Evolutionary conservation across 2,797 vertebrate genomes (phyloP).

Genomic region (Enteromius thamalakanensis): DNA sequence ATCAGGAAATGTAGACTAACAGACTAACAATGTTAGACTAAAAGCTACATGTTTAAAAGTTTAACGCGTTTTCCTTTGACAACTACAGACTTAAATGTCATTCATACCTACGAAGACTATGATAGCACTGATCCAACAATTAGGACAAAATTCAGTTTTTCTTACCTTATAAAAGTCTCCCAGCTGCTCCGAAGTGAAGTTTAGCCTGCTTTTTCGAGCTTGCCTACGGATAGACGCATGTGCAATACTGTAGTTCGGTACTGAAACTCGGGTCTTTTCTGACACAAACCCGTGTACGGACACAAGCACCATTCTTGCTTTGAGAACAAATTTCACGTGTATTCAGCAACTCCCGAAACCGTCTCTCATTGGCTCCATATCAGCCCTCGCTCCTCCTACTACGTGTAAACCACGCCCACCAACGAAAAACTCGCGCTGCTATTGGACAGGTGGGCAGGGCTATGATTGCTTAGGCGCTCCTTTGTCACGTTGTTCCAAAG

Average conservation of each 20-base stretch:
- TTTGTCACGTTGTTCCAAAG: conserved; percentile 56
- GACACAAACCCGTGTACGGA: not conserved
- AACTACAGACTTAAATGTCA: not conserved
- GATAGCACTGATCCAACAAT: not conserved
- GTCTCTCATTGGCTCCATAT: conserved; percentile 37
- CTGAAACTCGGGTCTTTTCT: not conserved
- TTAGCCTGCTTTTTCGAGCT: not conserved
- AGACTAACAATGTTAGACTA: not conserved
- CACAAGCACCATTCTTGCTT: conserved; percentile 22
- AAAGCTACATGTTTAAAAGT: not conserved
- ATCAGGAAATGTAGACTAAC: not conserved
- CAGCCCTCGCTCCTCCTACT: not conserved
- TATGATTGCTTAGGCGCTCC: not conserved
- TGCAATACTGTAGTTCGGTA: not conserved
- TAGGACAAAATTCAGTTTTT: not conserved
- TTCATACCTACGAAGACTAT: not conserved
- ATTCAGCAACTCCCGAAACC: not conserved
- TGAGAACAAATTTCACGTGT: conserved; percentile 43
- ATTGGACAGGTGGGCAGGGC: conserved; percentile 24
- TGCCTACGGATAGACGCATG: not conserved
- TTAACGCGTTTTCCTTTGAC: not conserved
- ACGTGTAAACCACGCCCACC: conserved; percentile 7
- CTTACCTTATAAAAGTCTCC: conserved; percentile 4
- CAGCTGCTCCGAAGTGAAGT: not conserved
- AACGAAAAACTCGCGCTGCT: not conserved